Evolutionary conservation across 1,140 invertebrate genomes (phyloP).

Genomic region (Drosophila tsacasi): DNA sequence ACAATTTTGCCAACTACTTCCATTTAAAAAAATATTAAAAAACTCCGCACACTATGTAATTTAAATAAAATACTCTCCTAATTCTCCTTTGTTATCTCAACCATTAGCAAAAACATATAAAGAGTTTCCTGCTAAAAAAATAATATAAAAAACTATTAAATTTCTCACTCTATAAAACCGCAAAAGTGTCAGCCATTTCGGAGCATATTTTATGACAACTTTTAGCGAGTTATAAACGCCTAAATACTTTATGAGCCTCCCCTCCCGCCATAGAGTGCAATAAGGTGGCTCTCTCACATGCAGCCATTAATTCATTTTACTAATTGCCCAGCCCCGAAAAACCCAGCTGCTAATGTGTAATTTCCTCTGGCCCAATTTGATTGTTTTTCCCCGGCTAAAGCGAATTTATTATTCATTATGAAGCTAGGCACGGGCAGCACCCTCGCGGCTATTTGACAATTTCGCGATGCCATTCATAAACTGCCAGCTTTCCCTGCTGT

Average conservation of each 20-base stretch:
- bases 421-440: slow-evolving; percentile 3
- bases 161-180: not conserved
- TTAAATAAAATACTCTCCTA: not conserved
- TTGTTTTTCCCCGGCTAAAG: slow-evolving; percentile 31
- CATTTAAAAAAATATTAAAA: accelerated
- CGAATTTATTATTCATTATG: slow-evolving; percentile 48
- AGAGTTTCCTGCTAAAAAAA: not conserved
- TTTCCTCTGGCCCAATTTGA: slow-evolving; percentile 21
- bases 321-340: slow-evolving; percentile 33
- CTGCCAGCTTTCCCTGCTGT: slow-evolving; percentile 25
- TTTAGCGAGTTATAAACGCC: slow-evolving; percentile 17
- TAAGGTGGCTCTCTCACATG: not conserved
- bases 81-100: not conserved
- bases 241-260: slow-evolving; percentile 24
- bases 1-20: not conserved
- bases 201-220: slow-evolving; percentile 20
- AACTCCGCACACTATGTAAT: too few relatives aligned
- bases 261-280: not conserved
- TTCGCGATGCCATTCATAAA: slow-evolving; percentile 49
- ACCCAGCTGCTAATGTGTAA: slow-evolving; percentile 19
- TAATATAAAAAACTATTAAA: not conserved
- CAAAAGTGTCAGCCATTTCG: slow-evolving; percentile 12
- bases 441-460: slow-evolving; percentile 28
- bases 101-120: not conserved
- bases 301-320: slow-evolving; percentile 21